These are phyloP conservation scores for Rhagoletis zephyria DNA, from an alignment of 1,140 invertebrate species.

Conservation along the genomic window DNA sequence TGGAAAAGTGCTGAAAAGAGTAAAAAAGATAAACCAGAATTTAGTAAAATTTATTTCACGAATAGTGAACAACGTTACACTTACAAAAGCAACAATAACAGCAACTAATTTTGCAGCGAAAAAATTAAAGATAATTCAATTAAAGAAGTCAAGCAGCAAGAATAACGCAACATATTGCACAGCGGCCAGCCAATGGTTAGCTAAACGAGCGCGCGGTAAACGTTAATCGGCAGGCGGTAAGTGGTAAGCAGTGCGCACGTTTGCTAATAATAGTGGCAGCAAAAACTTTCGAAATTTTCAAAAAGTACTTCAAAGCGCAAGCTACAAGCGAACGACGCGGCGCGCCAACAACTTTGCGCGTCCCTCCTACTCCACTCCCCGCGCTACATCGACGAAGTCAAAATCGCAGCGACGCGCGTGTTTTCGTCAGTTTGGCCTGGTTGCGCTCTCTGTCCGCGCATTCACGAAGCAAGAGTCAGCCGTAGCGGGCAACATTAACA, in stretches of 20 bases:
- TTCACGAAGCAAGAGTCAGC: neutral
- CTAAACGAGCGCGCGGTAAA: neutral
- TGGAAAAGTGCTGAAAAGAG: no score
- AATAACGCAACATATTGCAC: constrained; percentile 18
- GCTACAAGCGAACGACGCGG: neutral
- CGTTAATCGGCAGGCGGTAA: neutral
- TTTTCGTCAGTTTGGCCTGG: constrained; percentile 7
- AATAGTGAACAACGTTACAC: neutral
- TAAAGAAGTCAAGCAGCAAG: neutral
- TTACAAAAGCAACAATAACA: neutral
- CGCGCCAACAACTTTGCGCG: neutral
- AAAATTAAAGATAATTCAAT: neutral
- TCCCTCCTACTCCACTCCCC: neutral
- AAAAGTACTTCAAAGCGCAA: constrained; percentile 40
- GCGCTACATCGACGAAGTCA: neutral
- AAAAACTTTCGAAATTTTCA: constrained; percentile 48
- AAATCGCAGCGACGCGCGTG: constrained; percentile 4
- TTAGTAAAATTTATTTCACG: no score
- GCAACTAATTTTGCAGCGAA: neutral
- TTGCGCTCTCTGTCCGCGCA: neutral
- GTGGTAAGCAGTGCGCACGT: neutral
- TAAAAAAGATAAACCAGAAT: no score
- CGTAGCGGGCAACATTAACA: no score
- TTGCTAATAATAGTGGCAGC: neutral
- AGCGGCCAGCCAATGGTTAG: neutral